Evolutionary conservation across 1,140 invertebrate species (phyloP).

Genomic region (Rhagoletis zephyria): DNA sequence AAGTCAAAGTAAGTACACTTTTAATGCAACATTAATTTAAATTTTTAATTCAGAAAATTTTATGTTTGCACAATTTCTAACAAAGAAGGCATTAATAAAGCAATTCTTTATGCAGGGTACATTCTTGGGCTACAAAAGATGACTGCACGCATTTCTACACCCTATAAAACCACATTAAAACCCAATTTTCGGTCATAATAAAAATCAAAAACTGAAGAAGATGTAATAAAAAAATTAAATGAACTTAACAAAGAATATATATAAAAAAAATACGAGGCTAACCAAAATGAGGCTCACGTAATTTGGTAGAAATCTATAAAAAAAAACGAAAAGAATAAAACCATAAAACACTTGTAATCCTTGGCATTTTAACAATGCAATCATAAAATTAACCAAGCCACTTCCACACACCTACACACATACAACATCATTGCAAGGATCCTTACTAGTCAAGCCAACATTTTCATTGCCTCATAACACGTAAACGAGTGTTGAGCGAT

Average conservation of each 20-base stretch:
- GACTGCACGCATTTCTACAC: conserved; percentile 11
- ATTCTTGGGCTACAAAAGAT: no score
- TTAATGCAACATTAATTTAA: background rate
- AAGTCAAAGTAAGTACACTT: background rate
- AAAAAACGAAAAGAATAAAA: conserved; percentile 27
- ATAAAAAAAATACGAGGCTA: background rate
- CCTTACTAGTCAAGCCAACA: background rate
- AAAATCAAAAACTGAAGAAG: background rate
- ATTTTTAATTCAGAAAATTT: background rate
- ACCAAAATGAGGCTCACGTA: conserved; percentile 5
- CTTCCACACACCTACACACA: background rate
- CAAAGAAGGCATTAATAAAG: background rate
- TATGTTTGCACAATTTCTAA: background rate
- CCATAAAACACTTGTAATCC: conserved; percentile 72
- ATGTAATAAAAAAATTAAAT: conserved; percentile 9
- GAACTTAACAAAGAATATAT: background rate
- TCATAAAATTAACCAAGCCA: conserved; percentile 66
- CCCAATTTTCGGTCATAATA: conserved; percentile 65
- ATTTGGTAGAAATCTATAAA: conserved; percentile 12
- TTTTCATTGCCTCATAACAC: background rate
- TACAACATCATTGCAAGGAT: background rate
- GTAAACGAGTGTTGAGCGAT: background rate
- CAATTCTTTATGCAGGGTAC: no score
- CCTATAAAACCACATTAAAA: conserved; percentile 71
- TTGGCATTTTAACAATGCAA: conserved; percentile 64